phyloP scores from a whole-genome alignment of 2,113 vertebrate species.

The Sapajus apella region DNA sequence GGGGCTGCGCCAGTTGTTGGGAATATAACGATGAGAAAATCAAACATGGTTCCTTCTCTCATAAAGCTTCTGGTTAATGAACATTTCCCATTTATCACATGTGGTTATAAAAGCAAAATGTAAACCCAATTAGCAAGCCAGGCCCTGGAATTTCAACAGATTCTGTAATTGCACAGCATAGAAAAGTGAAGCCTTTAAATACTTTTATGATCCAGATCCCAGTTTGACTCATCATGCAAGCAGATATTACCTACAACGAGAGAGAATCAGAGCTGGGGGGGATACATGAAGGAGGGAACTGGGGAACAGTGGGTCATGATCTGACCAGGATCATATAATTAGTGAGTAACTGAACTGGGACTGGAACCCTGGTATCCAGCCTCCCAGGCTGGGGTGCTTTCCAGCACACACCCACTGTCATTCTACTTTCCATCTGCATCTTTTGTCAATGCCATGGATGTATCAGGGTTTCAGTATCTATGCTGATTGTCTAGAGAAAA shows the following conservation, averaged over 20 bases:
- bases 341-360: not conserved
- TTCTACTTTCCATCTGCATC: conserved; percentile 7
- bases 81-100: not conserved
- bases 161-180: conserved; percentile 24
- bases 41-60: not conserved
- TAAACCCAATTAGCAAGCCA: conserved; percentile 31
- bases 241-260: not conserved
- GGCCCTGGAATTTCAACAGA: not conserved
- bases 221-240: not conserved
- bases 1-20: not conserved
- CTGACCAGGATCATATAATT: not conserved
- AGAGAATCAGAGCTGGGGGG: not conserved
- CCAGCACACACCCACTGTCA: not conserved
- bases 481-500: not conserved
- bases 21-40: not conserved
- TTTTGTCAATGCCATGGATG: not conserved
- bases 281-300: not conserved
- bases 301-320: not conserved
- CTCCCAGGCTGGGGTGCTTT: not conserved
- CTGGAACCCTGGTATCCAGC: not conserved
- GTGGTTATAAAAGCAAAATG: conserved; percentile 32
- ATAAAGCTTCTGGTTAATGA: not conserved
- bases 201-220: not conserved
- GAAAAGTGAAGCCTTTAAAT: not conserved
- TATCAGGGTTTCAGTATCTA: not conserved